Evolutionary conservation across 2,888 invertebrate genomes (phyloP), one percentile per base, ranked within the genome.

Genomic region (Sesia apiformis): DNA sequence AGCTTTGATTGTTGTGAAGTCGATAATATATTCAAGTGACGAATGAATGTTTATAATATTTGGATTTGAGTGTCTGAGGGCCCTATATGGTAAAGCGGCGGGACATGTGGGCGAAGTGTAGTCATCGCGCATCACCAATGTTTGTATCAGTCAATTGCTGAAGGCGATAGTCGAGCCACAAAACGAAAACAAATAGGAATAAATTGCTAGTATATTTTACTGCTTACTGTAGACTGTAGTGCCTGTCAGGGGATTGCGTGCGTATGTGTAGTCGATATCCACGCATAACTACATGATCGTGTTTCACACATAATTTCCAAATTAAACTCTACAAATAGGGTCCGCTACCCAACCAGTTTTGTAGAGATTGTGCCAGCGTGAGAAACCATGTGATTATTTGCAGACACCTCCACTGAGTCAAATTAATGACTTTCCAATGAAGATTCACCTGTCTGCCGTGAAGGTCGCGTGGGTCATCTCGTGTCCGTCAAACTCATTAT

Each of bases 21-120:
- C 60, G 69, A 71, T 83, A 79, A 76, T 75, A 70, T 75, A 81
- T 81, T 77, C 77, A 69, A 70, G 73, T 68, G 76, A 76, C 70
- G 63, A 68, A 61, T 63, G 66, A 65, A 63, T 8, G 7, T 50
- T 7, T 38, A 38, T 50, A 63, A 60, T 68, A 61, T 58, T 63
- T 66, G 66, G 63, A 62, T 69, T 55, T 64, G 61, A 23, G 2
- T 23, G 63, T 64, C 64, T 61, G 63, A 61, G 63, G 60, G 63
- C 80, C 76, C 56, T 76, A 81, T 81, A 74, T 72, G 81, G 85
- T 58, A 60, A 57, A 56, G 56, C 60, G 61, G 57, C 62, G 63
- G 70, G 64, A 69, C 67, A 72, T 70, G 84, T 82, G 76, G 82
- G 84, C 72, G 79, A 72, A 58, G 60, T 69, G 70, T 57, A 58